These are phyloP conservation scores for Spisula subtruncata DNA, from an alignment of 2,888 invertebrate species.

Conservation along the genomic window DNA sequence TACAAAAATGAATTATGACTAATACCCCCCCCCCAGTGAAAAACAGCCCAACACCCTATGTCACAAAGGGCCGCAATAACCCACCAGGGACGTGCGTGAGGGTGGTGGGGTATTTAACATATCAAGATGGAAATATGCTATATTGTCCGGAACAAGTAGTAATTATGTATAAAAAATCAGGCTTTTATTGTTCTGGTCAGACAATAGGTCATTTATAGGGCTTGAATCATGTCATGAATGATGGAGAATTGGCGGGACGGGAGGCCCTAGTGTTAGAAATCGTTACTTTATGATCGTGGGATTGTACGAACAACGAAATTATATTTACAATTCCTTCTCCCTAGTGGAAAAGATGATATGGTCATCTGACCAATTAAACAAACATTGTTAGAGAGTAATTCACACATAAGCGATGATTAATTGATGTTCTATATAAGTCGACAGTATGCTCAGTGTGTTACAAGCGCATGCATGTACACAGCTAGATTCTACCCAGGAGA, in stretches of 20 bases:
- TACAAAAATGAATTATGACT: too few species aligned
- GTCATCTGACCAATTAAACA: conserved; percentile 16
- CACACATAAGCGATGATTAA: neutral
- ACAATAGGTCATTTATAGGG: neutral
- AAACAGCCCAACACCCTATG: too few species aligned
- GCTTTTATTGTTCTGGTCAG: neutral
- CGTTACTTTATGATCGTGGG: neutral
- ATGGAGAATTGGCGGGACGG: neutral
- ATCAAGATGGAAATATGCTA: neutral
- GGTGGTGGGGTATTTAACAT: neutral
- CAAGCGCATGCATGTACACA: neutral
- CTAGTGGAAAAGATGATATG: neutral
- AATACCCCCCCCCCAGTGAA: too few species aligned
- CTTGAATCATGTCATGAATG: neutral
- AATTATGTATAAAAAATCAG: neutral
- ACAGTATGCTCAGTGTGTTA: conserved; percentile 11
- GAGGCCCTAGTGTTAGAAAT: neutral
- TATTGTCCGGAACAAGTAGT: neutral
- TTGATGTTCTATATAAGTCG: neutral
- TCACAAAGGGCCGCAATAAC: neutral
- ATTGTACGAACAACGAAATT: neutral
- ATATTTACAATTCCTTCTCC: conserved; percentile 3
- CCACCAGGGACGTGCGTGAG: too few species aligned
- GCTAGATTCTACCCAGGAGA: neutral
- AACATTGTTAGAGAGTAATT: neutral